Base-by-base conservation (phyloP, 2,888 invertebrate genomes). In the Bruchidius siliquastri region DNA sequence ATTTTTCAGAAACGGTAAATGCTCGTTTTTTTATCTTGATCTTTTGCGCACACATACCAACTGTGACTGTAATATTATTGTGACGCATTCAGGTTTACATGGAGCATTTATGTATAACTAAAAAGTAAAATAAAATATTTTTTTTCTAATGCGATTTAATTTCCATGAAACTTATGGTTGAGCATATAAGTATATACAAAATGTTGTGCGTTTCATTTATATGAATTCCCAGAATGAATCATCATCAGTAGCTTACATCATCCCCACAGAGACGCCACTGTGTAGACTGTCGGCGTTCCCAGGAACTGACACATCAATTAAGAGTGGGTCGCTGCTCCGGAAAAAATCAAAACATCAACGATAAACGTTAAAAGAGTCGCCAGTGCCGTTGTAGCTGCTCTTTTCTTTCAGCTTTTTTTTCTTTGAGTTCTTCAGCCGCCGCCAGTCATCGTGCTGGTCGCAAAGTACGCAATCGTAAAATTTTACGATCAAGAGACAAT, bases 231-330 rank as follows among this genome's bases (percentile, higher is more conserved):
- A 26, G 8, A 2, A 26, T 26, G 8, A 8, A 26, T 26, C 26
- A 26, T 26, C 26, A 26, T 49, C 49, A 8, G n/a, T n/a, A n/a
- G n/a, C 49, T 49, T 13, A 49, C 3, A 49, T 13, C 13, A 18
- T 13, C 49, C 49, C 18, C 72, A 72, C 74, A 77, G 77, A 78
- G 76, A 80, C 80, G 74, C 49, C 77, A 79, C 81, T 79, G 82
- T 81, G 81, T 81, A 82, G 78, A 81, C 81, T 81, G 83, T 82
- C 83, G 82, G 82, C 82, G 79, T 84, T 84, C 82, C 83, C 83
- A 80, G 82, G 83, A 84, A 84, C 83, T 84, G 82, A 84, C 84
- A 83, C 84, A 83, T 84, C 83, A 84, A 84, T 84, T 83, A 83
- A 83, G 77, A 76, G 78, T 75, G 83, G 82, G 80, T 8, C 49